Evolutionary conservation across 1,140 invertebrate species (phyloP), one percentile per base, ranked within the genome.

Genomic region (Meloidogyne chitwoodi): DNA sequence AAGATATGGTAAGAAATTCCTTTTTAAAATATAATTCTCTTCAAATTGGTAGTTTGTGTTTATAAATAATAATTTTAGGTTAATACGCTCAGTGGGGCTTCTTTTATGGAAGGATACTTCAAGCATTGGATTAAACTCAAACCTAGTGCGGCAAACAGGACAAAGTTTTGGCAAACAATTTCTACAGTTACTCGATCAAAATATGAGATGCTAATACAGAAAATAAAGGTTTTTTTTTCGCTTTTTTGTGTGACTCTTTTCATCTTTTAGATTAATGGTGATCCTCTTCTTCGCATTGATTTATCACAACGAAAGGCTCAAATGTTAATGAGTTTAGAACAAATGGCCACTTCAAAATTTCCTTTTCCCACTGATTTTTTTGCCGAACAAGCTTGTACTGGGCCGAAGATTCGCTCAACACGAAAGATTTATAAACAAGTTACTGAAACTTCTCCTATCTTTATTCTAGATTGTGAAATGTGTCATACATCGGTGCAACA

Each of bases 401-500:
- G 29, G 6, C 34, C 34, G 1, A 69, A 69, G 27, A 70, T 77
- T 41, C 56, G 64, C 0, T 29, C 75, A 27, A 76, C 75, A 0
- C 56, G 64, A 16, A n/a, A 16, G 27, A 62, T 24, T n/a, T 77
- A 77, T 44, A 62, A 34, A 0, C 56, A 68, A 19, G 77, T 77
- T 27, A 22, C 16, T 16, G 56, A 78, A 29, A 22, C 19, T 14
- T 77, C 77, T 22, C 77, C 77, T 14, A 72, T 78, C 19, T 78
- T 78, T 63, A 64, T 80, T 8, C 12, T 78, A 5, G 77, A 78
- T 48, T 78, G 77, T 48, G 77, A 78, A 31, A 78, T 78, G 77
- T 78, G 77, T 63, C 64, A 69, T 41, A 78, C 77, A 24, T 41
- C 77, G 3, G 26, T 16, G 19, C 31, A 69, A 29, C 77, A 64